phyloP scores from a whole-genome alignment of 2,888 invertebrate species.

The Eustalomyia histrio region DNA sequence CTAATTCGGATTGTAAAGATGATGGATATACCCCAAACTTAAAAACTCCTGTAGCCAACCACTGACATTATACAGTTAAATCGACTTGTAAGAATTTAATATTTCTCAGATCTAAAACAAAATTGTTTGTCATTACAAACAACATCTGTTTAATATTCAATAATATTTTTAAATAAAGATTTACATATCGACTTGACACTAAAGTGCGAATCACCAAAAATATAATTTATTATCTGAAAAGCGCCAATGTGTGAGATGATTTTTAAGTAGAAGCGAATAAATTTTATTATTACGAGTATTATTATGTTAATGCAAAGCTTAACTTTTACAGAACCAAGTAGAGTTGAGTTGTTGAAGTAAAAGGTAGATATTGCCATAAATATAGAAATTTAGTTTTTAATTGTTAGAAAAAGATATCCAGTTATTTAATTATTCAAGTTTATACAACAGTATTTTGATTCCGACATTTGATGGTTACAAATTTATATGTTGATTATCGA shows the following conservation, averaged over 20 bases:
- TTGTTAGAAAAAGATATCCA: too few relatives aligned
- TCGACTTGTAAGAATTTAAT: background rate
- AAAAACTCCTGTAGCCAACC: too few relatives aligned
- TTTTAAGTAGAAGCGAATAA: background rate
- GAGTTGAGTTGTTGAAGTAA: background rate
- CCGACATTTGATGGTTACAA: too few relatives aligned
- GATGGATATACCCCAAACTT: too few relatives aligned
- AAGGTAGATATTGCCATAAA: background rate
- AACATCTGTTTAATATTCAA: conserved; percentile 2
- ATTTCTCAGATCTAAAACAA: background rate
- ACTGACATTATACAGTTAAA: too few relatives aligned
- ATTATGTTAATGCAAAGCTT: background rate
- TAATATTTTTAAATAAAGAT: conserved; percentile 33
- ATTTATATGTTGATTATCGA: too few relatives aligned
- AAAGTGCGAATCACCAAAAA: conserved; percentile 58
- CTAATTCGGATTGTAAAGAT: too few relatives aligned
- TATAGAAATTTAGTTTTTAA: too few relatives aligned
- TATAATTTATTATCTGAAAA: conserved; percentile 37
- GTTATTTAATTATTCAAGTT: too few relatives aligned
- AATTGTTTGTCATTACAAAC: background rate
- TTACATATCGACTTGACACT: conserved; percentile 58
- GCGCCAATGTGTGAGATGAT: conserved; percentile 31
- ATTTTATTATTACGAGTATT: background rate
- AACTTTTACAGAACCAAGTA: background rate
- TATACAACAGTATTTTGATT: too few relatives aligned